Base-by-base conservation (phyloP, 1,140 invertebrate genomes). In the Acromyrmex charruanus region DNA sequence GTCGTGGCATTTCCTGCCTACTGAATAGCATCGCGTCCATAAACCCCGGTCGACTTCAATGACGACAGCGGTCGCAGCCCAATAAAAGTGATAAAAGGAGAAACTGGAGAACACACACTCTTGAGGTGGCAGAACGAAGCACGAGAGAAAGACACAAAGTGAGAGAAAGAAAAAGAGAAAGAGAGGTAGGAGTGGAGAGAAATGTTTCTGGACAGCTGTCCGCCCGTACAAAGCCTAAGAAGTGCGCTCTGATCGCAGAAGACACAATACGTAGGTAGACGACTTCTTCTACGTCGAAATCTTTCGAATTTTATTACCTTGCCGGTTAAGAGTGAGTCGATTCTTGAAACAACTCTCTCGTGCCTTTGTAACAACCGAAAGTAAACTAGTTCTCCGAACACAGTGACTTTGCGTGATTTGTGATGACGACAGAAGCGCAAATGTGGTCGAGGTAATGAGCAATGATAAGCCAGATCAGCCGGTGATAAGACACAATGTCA, bases 51-150 rank as follows among this genome's bases (percentile, higher is more conserved):
- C 44, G 87, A 61, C 74, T 71, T 69, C 72, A 89, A 89, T 82
- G 65, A 86, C 77, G 88, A 89, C 80, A 87, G 88, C 74, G 69
- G 80, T 72, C 85, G 49, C 7, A 35, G 71, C 18, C 88, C 75
- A 90, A 90, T 90, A 90, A 90, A 90, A 84, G 69, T 55, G 63
- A 89, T 89, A 77, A 86, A 89, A 87, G 84, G 31, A 89, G 69
- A 71, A 81, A 89, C 81, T 61, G 63, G 39, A 58, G 72, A 86
- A 75, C 58, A 59, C 39, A 51, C 49, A 16, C 49, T 51, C 68
- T 80, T 28, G 39, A 89, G 21, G 39, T 59, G 53, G 51, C 1
- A 63, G 31, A 77, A 10, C 44, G 35, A 79, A 49, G 49, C 12
- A 14, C 39, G n/a, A 74, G 77, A 80, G 68, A 66, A 25, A 84